phyloP scores from a whole-genome alignment of 2,113 vertebrate genomes.

The Peromyscus maniculatus region DNA sequence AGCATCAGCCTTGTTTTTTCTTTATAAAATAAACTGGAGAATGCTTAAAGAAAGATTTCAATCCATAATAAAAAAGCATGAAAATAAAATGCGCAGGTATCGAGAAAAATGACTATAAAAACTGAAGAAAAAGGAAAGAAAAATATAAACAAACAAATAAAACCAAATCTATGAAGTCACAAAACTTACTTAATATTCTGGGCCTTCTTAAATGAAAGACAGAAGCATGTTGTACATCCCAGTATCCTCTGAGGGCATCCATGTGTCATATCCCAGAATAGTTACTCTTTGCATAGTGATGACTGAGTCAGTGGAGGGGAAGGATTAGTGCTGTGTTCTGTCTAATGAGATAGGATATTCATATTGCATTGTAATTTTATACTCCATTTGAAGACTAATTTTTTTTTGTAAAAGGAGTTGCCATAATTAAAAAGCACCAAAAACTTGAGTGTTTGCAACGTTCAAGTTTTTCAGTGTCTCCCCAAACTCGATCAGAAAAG shows the following conservation, averaged over 20 bases:
- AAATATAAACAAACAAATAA: neutral
- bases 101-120: neutral
- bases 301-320: neutral
- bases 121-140: constrained; percentile 15
- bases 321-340: neutral
- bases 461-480: neutral
- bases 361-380: neutral
- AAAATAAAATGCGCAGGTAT: neutral
- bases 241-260: constrained; percentile 24
- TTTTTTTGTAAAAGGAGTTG: constrained; percentile 37
- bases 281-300: neutral
- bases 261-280: constrained; percentile 24
- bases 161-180: neutral
- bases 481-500: neutral
- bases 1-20: neutral
- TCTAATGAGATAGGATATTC: neutral
- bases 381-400: constrained; percentile 8
- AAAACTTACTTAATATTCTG: constrained; percentile 1
- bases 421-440: neutral
- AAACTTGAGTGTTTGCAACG: neutral
- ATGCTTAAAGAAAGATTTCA: neutral
- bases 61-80: neutral
- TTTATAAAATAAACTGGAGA: constrained; percentile 38
- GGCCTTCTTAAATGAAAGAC: constrained; percentile 13
- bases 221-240: neutral